Base-by-base conservation (phyloP, 2,113 vertebrate species). In the Caracal caracal region DNA sequence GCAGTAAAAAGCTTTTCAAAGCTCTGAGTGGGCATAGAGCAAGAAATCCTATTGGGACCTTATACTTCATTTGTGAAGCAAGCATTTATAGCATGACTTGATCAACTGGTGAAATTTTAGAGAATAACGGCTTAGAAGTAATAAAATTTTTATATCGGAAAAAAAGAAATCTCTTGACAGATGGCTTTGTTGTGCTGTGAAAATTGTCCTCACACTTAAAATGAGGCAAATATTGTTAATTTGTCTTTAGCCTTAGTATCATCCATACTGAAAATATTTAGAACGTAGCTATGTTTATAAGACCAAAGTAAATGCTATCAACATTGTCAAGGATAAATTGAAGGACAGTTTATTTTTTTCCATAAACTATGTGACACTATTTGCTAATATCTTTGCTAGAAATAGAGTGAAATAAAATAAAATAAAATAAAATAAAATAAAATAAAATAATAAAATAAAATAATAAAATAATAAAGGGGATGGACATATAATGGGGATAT, bases 171-270 rank as follows among this genome's bases (percentile, higher is more conserved):
- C 2, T 5, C 33, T 63, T 70, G 75, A 76, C 40, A 90, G 22
- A 79, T 59, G 47, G 30, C 0, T 70, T 37, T 33, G 10, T 37
- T 78, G 2, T 75, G 19, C n/a, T 93, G 2, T 82, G 20, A 65
- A 86, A 81, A 78, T 28, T 71, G 16, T 86, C 94, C 43, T 30
- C 11, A 56, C 19, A 37, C 4, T 63, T 56, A 76, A 26, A 85
- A 79, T 80, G 53, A 59, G 65, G 19, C 30, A 88, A 94, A 66
- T 85, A 24, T 37, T 70, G 2, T 75, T 85, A 37, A 70, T 93
- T 92, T 90, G 15, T n/a, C 76, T 95, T 87, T 93, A 63, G 10
- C 15, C 70, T 93, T 90, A 78, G 9, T 37, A 76, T 82, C 37
- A 78, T 81, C 19, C 20, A 56, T 35, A 78, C 6, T 47, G 13